Evolutionary conservation across 53 echinoderm and acorn worm genomes (phyloP), one percentile per base, ranked within the genome.

Genomic region (Luidia sarsii): DNA sequence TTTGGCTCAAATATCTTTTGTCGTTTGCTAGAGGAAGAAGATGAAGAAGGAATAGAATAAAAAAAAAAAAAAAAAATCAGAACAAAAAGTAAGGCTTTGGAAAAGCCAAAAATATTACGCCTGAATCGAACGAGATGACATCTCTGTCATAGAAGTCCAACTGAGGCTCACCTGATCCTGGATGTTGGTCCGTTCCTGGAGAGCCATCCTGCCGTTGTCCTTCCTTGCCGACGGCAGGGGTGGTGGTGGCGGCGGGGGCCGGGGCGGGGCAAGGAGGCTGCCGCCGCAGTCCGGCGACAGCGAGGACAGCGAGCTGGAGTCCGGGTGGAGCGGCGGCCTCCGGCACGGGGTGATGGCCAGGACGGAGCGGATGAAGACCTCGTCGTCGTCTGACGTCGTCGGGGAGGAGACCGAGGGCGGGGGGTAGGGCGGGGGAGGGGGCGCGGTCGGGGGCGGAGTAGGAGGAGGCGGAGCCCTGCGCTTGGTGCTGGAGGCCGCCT

Each of bases 391-490:
- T 6, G 57, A 39, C 23, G 38, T 57, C 39, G 5, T 14, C 1
- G 61, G 46, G 32, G 46, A 57, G 20, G 61, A 45, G 23, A 7
- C 41, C 32, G 73, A 50, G 21, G 69, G 64, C 22, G 67, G 69
- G 16, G 52, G 57, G 32, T 19, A 53, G 35, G 68, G 14, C 5
- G 61, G 67, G 33, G 83, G 50, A 25, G 88, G 80, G 46, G 65
- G 80, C 19, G 80, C 64, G 11, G 87, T 64, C 5, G 65, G 39
- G 24, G 85, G 20, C n/a, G n/a, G n/a, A n/a, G n/a, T n/a, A n/a
- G n/a, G n/a, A n/a, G 33, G 74, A 21, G 32, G 61, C 36, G 21
- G 21, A 3, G 6, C 30, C 53, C 15, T 68, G 22, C 48, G 49
- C 39, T 62, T 70, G 35, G 50, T 19, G 51, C 39, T 28, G 33